Base-by-base conservation (phyloP, 1,140 invertebrate species). In the Drosophila eugracilis region DNA sequence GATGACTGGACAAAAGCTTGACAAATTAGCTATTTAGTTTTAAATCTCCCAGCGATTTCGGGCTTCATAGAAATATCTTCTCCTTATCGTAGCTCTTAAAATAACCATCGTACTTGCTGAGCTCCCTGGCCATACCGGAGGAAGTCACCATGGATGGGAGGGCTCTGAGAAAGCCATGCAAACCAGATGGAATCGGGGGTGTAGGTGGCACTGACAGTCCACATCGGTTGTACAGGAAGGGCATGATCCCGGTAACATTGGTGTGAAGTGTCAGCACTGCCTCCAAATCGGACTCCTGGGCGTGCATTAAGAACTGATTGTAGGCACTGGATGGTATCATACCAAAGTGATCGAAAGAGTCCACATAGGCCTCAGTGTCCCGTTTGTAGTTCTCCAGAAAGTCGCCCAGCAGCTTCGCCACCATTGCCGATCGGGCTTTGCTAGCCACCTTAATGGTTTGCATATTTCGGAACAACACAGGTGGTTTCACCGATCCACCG, bases 361-460 rank as follows among this genome's bases (percentile, higher is more conserved):
- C 95, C 22, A 94, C 93, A 78, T 94, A 96, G 24, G 95, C 90
- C 70, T 97, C 96, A 0, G 96, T 97, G 92, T 97, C 97, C 81
- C 95, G 94, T 89, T 96, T 97, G 92, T 98, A 98, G 55, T 96
- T 93, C 92, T 97, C 96, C 47, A 98, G 93, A 92, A 98, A 98
- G 92, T 98, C 97, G 76, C 96, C 96, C n/a, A 98, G 93, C 85
- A 98, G 96, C 92, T 97, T 98, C 1, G 97, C 96, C 44, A 97
- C 95, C 69, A 98, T 95, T 10, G 97, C 96, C 48, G 96, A 95
- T 24, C 96, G 93, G 91, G 97, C 97, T 91, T 97, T 97, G 66
- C 96, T 94, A 69, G 95, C 94, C 80, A 97, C 70, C 58, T 77
- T 75, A 3, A 81, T 58, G 24, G 55, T 83, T 45, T 75, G 78